Base-by-base conservation (phyloP, 2,113 vertebrate genomes). In the Percina caprodes region DNA sequence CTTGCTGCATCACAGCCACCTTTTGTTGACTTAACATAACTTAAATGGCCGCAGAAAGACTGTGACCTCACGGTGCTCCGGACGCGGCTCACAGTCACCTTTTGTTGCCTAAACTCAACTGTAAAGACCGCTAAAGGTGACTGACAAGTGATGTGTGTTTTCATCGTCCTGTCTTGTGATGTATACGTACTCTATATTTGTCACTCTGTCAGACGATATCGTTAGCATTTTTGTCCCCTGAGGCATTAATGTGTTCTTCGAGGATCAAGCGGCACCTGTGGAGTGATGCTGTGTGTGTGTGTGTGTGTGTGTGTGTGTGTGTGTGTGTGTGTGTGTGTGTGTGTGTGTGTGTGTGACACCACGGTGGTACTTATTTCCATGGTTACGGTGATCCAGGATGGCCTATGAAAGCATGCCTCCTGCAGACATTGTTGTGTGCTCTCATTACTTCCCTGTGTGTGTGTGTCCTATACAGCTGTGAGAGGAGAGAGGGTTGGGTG, bases 391-490 rank as follows among this genome's bases (percentile, higher is more conserved):
- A 93, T 89, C 78, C 87, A 87, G 86, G 80, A 74, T 87, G 89
- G 89, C 83, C 90, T 92, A 85, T 94, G 91, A 94, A 94, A 94
- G 93, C 51, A 24, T 58, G 86, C 92, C 91, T 94, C 94, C 91
- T 90, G 92, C 92, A 89, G 92, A 92, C 86, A 85, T 45, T 68
- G 68, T 74, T 86, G 89, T 87, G 84, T 63, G 89, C 88, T 87
- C 91, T 94, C 94, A 95, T 95, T 96, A 95, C 91, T 65, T 88
- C 94, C 77, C 93, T 76, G 86, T 90, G 88, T 76, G 86, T 90
- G 88, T 93, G 94, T 84, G 92, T 90, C 90, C 90, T 88, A n/a
- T 86, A 90, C 86, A 91, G 87, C 93, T 89, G 90, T 48, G 86
- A 79, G 69, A 51, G 11, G 23, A 16, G 58, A 60, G 35, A 6